These are phyloP conservation scores for Asobara japonica DNA, from an alignment of 1,140 invertebrate species.

Conservation along the genomic window DNA sequence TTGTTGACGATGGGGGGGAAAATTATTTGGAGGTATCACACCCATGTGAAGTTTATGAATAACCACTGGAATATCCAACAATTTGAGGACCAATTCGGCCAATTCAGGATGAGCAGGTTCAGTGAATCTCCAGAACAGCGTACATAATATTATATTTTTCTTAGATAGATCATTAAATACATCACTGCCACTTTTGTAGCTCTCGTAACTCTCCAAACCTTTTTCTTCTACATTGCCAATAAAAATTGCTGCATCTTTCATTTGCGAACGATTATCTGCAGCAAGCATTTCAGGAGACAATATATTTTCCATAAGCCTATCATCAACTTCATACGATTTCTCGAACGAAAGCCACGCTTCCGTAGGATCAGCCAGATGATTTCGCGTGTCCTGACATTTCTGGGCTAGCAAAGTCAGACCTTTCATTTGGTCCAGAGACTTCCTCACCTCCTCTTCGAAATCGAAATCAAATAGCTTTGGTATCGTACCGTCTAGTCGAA, in stretches of 20 bases:
- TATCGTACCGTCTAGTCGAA: neutral
- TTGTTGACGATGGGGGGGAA: neutral
- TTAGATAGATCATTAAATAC: neutral
- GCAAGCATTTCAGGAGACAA: too few species aligned
- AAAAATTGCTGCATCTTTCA: neutral
- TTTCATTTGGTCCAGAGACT: neutral
- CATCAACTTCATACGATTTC: neutral
- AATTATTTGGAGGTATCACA: neutral
- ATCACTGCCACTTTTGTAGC: neutral
- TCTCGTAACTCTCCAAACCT: neutral
- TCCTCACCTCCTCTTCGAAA: neutral
- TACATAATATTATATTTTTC: neutral
- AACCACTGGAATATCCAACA: neutral
- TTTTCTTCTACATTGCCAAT: neutral
- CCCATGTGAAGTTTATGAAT: neutral
- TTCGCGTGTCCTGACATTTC: too few species aligned
- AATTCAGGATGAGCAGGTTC: neutral
- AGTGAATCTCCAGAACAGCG: neutral
- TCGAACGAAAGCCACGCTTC: neutral
- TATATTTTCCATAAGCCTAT: neutral
- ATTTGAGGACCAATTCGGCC: neutral
- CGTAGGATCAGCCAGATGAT: too few species aligned
- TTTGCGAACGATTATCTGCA: too few species aligned
- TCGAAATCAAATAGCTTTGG: neutral
- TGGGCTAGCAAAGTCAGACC: too few species aligned